A percentile compares a stretch with the other conserved stretches of the same genome.
These are phyloP conservation scores for Cheirogaleus medius DNA, from an alignment of 2,113 vertebrate species.

Conservation along the genomic window DNA sequence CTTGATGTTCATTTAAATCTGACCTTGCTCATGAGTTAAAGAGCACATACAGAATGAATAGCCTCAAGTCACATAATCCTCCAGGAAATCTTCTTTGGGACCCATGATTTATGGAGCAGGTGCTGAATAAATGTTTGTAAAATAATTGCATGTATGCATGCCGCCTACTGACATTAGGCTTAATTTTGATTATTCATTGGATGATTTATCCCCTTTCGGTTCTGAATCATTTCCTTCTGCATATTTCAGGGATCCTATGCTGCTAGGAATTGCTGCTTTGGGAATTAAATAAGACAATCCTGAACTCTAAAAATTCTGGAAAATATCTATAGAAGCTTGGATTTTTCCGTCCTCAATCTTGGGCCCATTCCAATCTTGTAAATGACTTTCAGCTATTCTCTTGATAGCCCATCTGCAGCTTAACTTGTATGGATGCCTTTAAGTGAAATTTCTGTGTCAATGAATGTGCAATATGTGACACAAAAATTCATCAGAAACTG, in stretches of 20 bases:
- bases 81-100: neutral
- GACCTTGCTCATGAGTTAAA: neutral
- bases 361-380: neutral
- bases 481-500: neutral
- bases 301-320: constrained; percentile 19
- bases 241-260: neutral
- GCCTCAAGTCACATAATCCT: neutral
- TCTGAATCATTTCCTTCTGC: neutral
- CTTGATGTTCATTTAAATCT: neutral
- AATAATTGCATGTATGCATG: neutral
- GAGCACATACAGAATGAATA: neutral
- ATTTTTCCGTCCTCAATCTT: neutral
- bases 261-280: neutral
- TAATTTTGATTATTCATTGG: neutral
- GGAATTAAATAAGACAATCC: neutral
- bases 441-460: neutral
- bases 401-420: neutral
- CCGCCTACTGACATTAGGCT: neutral
- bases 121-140: neutral
- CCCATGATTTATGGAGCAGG: neutral
- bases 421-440: neutral
- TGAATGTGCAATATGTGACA: neutral
- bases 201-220: neutral
- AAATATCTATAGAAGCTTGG: neutral
- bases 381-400: constrained; percentile 41